phyloP scores from a whole-genome alignment of 2,797 vertebrate genomes.

The Ctenosaura bakeri region DNA sequence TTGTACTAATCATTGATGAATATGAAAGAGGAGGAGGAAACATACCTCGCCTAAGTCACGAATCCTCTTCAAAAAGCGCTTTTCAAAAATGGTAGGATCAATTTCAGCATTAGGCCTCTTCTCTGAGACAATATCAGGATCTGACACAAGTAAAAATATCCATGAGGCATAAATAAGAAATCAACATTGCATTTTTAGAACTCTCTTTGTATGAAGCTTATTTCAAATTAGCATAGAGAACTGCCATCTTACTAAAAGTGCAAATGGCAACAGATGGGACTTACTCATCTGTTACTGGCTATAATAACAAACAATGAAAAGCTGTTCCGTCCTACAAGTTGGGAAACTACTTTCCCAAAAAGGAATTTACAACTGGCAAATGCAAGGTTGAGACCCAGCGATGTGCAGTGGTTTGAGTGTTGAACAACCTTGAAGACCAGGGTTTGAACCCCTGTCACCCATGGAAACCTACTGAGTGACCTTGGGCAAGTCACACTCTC shows the following conservation, averaged over 20 bases:
- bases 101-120: constrained; percentile 84
- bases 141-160: constrained; percentile 67
- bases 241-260: not conserved
- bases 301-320: not conserved
- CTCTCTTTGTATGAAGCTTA: not conserved
- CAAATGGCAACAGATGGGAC: not conserved
- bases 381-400: too few relatives aligned
- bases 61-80: constrained; percentile 91
- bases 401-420: too few relatives aligned
- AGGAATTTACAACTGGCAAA: not conserved
- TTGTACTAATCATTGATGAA: not conserved
- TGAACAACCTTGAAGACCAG: too few relatives aligned
- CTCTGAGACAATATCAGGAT: constrained; percentile 88
- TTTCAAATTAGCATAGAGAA: not conserved
- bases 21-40: not conserved
- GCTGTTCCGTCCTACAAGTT: too few relatives aligned
- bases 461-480: too few relatives aligned
- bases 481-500: too few relatives aligned
- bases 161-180: constrained; percentile 15
- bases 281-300: not conserved
- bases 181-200: rapidly evolving
- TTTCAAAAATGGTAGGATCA: constrained; percentile 95
- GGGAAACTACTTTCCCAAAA: not conserved
- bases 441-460: too few relatives aligned
- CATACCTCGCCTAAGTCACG: constrained; percentile 94